Evolutionary conservation across 2,797 vertebrate genomes (phyloP).

Genomic region (Enteromius viviparus): DNA sequence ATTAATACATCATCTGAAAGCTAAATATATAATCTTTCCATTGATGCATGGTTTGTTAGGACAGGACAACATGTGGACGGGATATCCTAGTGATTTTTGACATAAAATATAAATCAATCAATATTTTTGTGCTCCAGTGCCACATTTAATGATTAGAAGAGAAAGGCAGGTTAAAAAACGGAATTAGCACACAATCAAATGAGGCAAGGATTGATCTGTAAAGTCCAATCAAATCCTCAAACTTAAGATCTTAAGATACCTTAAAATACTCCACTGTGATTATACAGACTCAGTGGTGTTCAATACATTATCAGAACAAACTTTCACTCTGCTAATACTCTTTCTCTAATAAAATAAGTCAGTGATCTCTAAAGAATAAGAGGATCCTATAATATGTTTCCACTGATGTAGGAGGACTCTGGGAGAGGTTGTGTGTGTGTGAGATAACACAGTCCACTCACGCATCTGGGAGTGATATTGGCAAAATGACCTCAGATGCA

Average conservation of each 20-base stretch:
- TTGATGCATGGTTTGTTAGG: no score
- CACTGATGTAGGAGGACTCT: slow-evolving; percentile 20
- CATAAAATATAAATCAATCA: no score
- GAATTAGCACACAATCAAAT: neutral
- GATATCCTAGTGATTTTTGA: no score
- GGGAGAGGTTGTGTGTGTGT: slow-evolving; percentile 15
- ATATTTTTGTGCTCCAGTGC: no score
- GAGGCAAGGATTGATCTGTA: neutral
- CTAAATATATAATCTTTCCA: no score
- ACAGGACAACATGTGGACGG: no score
- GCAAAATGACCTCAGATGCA: slow-evolving; percentile 70
- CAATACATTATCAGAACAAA: neutral
- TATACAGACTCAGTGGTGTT: neutral
- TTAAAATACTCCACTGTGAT: neutral
- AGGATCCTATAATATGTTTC: neutral
- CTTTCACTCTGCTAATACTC: neutral
- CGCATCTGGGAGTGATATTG: slow-evolving; percentile 77
- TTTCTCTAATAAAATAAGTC: neutral
- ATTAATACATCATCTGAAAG: no score
- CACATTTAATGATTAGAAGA: neutral
- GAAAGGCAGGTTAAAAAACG: neutral
- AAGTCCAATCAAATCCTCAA: neutral
- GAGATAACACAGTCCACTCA: slow-evolving; percentile 49
- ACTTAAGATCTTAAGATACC: no score
- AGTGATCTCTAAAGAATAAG: neutral